These are phyloP conservation scores for Chymomyza caudatula DNA, from an alignment of 2,888 invertebrate genomes.

Conservation along the genomic window DNA sequence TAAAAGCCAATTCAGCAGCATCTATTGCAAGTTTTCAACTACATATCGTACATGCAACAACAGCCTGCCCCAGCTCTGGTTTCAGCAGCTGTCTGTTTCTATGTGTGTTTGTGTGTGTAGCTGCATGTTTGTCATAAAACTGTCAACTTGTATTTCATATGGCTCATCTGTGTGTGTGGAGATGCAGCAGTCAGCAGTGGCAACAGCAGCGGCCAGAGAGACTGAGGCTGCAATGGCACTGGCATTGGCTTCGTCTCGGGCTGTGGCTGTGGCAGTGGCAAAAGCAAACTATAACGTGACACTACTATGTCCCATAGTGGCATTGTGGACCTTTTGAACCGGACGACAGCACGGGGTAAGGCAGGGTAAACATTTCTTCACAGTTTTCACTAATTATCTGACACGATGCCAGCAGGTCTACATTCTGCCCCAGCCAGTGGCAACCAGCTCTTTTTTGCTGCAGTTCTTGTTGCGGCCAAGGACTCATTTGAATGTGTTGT, in stretches of 20 bases:
- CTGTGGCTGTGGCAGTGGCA: background rate
- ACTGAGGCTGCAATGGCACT: constrained; percentile 1
- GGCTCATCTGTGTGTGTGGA: constrained; percentile 40
- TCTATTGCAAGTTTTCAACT: background rate
- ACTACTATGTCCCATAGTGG: constrained; percentile 10
- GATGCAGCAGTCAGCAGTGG: constrained; percentile 1
- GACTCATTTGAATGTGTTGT: constrained; percentile 65
- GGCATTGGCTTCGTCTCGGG: constrained; percentile 9
- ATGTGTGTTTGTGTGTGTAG: background rate
- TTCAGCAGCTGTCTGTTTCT: background rate
- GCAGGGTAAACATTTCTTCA: constrained; percentile 52
- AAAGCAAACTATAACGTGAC: background rate
- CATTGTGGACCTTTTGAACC: constrained; percentile 29
- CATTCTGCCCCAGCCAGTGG: background rate
- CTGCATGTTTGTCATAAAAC: constrained; percentile 60
- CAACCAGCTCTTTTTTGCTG: constrained; percentile 7
- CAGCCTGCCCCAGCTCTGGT: background rate
- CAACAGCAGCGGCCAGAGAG: background rate
- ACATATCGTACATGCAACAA: background rate
- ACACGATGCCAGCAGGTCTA: constrained; percentile 48
- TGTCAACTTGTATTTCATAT: constrained; percentile 65
- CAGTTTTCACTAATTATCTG: constrained; percentile 70
- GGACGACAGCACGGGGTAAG: constrained; percentile 34
- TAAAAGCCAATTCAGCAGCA: background rate
- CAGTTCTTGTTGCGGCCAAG: constrained; percentile 65